phyloP scores from a whole-genome alignment of 2,113 vertebrate genomes.

The Syrmaticus mikado region DNA sequence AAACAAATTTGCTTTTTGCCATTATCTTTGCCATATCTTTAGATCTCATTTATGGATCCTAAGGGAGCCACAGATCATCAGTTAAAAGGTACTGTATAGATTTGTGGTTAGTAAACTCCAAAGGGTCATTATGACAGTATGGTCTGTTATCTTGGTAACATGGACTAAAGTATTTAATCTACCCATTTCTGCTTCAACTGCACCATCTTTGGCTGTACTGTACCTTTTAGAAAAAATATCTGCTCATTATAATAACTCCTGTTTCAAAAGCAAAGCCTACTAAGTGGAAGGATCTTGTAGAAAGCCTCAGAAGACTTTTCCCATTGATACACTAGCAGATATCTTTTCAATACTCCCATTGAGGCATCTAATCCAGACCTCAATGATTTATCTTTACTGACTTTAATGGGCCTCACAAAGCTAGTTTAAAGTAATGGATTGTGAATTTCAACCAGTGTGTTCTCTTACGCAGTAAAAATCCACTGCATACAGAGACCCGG shows the following conservation, averaged over 20 bases:
- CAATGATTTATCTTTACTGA: constrained; percentile 61
- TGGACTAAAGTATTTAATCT: background rate
- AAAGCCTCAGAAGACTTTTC: constrained; percentile 23
- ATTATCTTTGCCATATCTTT: background rate
- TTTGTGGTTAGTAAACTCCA: background rate
- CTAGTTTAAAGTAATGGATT: constrained; percentile 51
- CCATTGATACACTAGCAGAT: constrained; percentile 10
- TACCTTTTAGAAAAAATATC: background rate
- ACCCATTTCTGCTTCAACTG: background rate
- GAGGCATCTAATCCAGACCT: constrained; percentile 48
- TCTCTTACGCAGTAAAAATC: constrained; percentile 13
- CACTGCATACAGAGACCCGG: constrained; percentile 38
- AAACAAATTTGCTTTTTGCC: background rate
- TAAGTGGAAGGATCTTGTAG: constrained; percentile 24
- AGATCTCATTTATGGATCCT: background rate
- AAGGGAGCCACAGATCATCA: background rate
- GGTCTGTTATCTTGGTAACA: background rate
- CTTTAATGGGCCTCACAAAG: constrained; percentile 53
- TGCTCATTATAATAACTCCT: constrained; percentile 9
- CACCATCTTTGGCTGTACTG: background rate
- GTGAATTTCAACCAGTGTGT: constrained; percentile 45
- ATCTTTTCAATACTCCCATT: constrained; percentile 57
- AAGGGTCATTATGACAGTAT: background rate
- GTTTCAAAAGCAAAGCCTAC: constrained; percentile 11
- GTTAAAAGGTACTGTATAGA: background rate